Percentiles rank a stretch among this genome's conserved stretches.
Evolutionary conservation across 2,888 invertebrate genomes (phyloP).

Genomic region (Acanthosoma haemorrhoidale): DNA sequence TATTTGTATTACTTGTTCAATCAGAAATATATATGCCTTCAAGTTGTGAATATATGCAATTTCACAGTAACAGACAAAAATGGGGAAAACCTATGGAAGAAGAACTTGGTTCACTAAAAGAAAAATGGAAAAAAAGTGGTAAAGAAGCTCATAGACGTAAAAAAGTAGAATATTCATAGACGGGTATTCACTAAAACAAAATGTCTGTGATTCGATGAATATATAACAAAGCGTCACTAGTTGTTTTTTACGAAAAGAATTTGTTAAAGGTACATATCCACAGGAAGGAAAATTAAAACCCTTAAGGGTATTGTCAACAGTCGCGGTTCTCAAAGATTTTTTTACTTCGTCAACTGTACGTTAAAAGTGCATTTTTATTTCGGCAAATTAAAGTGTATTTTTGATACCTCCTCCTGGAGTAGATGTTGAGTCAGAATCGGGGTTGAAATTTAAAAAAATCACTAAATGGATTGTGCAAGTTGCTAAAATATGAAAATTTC

Average conservation of each 20-base stretch:
- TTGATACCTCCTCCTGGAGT: conserved; percentile 11
- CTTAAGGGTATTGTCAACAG: not conserved
- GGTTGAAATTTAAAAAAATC: not conserved
- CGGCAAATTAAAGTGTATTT: conserved; percentile 20
- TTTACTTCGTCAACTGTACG: conserved; percentile 18
- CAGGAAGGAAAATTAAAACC: not conserved
- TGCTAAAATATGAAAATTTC: not conserved
- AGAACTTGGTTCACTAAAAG: no score
- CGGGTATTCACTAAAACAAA: no score
- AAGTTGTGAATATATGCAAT: not conserved
- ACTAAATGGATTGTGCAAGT: not conserved
- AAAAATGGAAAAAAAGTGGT: not conserved
- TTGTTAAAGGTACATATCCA: not conserved
- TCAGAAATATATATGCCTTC: not conserved
- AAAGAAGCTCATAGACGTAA: not conserved
- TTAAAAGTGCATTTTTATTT: conserved; percentile 13
- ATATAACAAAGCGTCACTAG: not conserved
- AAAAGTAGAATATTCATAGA: not conserved
- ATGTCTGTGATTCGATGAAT: not conserved
- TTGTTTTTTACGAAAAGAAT: not conserved
- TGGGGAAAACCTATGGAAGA: not conserved
- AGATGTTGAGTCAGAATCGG: not conserved
- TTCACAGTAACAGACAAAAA: not conserved
- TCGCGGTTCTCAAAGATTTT: not conserved
- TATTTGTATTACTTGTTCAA: not conserved